Conservation (phyloP, 2,113 vertebrate genomes). For the Prinia subflava region DNA sequence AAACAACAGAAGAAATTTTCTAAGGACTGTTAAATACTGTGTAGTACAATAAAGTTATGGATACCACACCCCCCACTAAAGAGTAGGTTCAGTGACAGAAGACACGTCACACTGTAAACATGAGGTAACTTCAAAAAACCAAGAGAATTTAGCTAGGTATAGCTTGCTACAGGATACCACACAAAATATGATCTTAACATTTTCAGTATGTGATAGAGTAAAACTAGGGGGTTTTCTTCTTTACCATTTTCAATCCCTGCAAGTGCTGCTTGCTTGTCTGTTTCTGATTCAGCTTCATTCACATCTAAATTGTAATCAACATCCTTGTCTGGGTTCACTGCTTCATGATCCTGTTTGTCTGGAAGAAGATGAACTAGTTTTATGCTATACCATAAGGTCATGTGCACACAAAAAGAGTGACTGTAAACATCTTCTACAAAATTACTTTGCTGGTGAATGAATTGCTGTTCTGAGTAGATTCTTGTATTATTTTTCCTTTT, state of each 20-base stretch:
- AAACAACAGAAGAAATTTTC: neutral
- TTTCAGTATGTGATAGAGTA: neutral
- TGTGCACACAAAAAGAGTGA: neutral
- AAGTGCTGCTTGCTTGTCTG: conserved; percentile 88
- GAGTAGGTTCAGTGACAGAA: neutral
- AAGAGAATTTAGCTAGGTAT: neutral
- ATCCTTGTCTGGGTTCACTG: conserved; percentile 66
- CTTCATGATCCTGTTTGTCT: conserved; percentile 51
- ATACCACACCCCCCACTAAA: neutral
- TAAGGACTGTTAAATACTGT: neutral
- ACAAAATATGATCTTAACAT: neutral
- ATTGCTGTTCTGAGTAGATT: neutral
- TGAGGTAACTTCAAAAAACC: neutral
- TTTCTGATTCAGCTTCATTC: conserved; percentile 90
- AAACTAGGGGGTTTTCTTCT: rapidly evolving
- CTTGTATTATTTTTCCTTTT: neutral
- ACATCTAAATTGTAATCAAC: conserved; percentile 84
- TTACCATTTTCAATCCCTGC: conserved; percentile 71
- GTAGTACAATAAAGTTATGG: neutral
- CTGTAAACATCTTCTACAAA: neutral
- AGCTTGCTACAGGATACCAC: neutral
- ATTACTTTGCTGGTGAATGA: neutral
- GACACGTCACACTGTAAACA: neutral
- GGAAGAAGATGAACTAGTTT: neutral
- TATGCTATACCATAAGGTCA: neutral